phyloP scores from a whole-genome alignment of 2,113 vertebrate species.

The Petrocephalus microphthalmus region DNA sequence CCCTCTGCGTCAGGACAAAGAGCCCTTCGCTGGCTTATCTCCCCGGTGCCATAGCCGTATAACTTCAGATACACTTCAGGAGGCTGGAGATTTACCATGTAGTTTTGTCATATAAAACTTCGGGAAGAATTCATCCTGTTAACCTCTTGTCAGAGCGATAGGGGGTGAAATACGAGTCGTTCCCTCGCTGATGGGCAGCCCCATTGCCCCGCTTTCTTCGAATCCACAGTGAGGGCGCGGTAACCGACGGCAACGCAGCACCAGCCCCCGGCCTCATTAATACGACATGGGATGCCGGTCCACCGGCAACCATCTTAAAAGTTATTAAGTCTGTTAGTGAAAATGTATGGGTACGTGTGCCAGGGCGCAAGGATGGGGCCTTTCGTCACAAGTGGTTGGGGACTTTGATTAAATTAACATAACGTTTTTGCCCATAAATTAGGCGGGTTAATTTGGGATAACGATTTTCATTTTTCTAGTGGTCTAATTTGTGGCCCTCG shows the following conservation, averaged over 20 bases:
- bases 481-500: background rate
- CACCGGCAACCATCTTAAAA: constrained; percentile 24
- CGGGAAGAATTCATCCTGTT: constrained; percentile 30
- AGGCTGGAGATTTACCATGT: constrained; percentile 34
- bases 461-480: background rate
- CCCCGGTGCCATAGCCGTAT: constrained; percentile 18
- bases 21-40: constrained; percentile 9
- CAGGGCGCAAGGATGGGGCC: background rate
- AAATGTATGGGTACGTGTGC: background rate
- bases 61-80: constrained; percentile 37
- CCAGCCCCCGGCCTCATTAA: constrained; percentile 3
- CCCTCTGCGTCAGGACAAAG: constrained; percentile 13
- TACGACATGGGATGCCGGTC: constrained; percentile 36
- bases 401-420: constrained; percentile 12
- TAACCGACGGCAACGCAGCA: constrained; percentile 21
- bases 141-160: constrained; percentile 39
- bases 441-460: background rate
- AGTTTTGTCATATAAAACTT: constrained; percentile 33
- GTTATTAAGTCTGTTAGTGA: constrained; percentile 22
- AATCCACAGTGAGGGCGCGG: constrained; percentile 31
- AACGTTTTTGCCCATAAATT: background rate
- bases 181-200: constrained; percentile 28
- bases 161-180: constrained; percentile 38
- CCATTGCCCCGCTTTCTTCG: constrained; percentile 29
- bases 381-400: background rate